Percentiles rank a stretch among this genome's conserved stretches.
Conservation (phyloP, 2,113 vertebrate species). For the Callipepla californica region DNA sequence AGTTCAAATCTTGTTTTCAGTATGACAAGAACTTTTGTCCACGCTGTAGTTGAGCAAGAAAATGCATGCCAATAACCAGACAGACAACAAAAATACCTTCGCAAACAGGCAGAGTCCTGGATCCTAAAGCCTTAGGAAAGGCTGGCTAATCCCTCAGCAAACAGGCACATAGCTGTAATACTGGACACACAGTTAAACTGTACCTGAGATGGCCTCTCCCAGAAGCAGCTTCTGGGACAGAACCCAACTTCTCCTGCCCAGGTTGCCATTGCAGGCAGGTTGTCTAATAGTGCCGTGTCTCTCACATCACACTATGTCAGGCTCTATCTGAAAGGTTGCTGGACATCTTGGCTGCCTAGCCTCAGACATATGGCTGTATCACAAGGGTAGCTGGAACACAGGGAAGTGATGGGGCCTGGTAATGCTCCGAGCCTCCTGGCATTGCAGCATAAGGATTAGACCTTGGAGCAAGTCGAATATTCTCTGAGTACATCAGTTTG, state of each 20-base stretch:
- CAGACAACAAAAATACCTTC: conserved; percentile 7
- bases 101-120: not conserved
- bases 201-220: not conserved
- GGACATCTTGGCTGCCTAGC: not conserved
- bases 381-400: not conserved
- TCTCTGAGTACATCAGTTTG: not conserved
- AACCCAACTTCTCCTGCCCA: not conserved
- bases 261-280: not conserved
- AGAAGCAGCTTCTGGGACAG: not conserved
- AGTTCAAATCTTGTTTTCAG: conserved; percentile 18
- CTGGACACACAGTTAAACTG: not conserved
- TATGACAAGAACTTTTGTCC: conserved; percentile 6
- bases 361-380: not conserved
- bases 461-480: not conserved
- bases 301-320: not conserved
- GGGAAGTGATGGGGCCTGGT: not conserved
- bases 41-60: not conserved
- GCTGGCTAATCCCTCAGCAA: not conserved
- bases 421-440: not conserved
- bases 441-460: not conserved
- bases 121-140: not conserved
- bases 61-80: not conserved
- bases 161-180: not conserved
- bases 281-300: not conserved
- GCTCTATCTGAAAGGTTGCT: not conserved